Percentiles rank a stretch among this genome's conserved stretches.
phyloP scores from a whole-genome alignment of 2,888 invertebrate species.

The Ormyrus thymus region DNA sequence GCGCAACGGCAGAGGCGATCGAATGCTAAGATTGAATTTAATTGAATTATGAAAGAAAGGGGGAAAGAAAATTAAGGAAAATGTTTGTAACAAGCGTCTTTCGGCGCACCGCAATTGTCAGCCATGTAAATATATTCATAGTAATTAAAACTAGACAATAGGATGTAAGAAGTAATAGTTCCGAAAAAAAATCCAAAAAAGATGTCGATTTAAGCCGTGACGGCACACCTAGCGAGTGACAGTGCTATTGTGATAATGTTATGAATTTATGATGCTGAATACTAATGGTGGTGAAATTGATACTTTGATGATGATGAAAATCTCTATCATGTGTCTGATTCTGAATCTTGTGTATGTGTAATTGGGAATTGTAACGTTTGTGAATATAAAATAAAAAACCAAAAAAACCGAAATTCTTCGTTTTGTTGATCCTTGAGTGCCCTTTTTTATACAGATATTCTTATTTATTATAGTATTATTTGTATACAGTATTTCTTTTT shows the following conservation, averaged over 20 bases:
- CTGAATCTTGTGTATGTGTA: conserved; percentile 67
- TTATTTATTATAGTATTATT: background rate
- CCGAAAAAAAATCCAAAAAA: conserved; percentile 55
- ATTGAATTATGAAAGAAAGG: conserved; percentile 18
- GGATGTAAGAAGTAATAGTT: conserved; percentile 54
- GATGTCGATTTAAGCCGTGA: conserved; percentile 52
- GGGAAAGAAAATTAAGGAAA: conserved; percentile 15
- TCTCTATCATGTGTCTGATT: conserved; percentile 63
- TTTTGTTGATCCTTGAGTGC: background rate
- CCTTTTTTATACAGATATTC: background rate
- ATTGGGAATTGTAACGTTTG: conserved; percentile 71
- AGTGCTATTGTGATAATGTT: conserved; percentile 57
- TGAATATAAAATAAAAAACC: conserved; percentile 70
- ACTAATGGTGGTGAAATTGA: conserved; percentile 53
- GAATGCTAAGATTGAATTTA: conserved; percentile 11
- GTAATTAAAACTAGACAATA: conserved; percentile 51
- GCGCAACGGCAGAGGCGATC: conserved; percentile 33
- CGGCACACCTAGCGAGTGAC: conserved; percentile 53
- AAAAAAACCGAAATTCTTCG: conserved; percentile 61
- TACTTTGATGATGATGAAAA: conserved; percentile 53
- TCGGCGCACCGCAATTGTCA: conserved; percentile 51
- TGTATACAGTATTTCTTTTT: background rate
- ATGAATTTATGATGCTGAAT: conserved; percentile 56
- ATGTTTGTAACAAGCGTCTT: conserved; percentile 37
- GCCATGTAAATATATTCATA: conserved; percentile 58